Conservation (phyloP, 2,797 vertebrate species). For the Anomalospiza imberbis region DNA sequence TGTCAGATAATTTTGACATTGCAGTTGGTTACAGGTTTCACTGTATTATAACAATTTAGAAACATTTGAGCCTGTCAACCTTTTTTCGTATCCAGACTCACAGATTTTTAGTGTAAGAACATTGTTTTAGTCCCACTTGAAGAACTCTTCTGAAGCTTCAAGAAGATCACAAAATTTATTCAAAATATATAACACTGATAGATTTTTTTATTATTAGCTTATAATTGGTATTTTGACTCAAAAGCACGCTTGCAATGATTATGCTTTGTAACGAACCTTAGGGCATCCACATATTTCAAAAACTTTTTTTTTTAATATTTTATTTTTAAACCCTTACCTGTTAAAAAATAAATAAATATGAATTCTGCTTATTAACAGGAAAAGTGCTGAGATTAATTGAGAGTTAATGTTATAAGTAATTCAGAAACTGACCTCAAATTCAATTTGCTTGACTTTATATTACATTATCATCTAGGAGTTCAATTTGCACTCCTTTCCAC, state of each 20-base stretch:
- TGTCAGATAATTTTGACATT: neutral
- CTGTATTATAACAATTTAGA: neutral
- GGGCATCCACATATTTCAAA: neutral
- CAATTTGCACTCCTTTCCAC: neutral
- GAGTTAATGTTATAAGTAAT: neutral
- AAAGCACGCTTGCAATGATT: neutral
- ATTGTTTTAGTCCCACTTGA: neutral
- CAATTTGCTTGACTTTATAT: neutral
- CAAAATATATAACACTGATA: neutral
- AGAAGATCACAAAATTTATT: neutral
- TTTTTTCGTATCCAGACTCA: neutral
- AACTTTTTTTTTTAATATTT: neutral
- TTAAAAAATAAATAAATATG: neutral
- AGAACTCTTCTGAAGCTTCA: neutral
- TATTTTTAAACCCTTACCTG: neutral
- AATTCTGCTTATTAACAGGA: neutral
- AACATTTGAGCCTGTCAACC: neutral
- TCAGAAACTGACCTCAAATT: neutral
- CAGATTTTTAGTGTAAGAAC: neutral
- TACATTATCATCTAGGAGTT: neutral
- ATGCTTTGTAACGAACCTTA: neutral
- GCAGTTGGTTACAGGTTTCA: neutral
- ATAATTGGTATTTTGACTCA: neutral
- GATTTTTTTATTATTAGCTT: neutral
- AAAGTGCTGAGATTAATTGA: neutral